Evolutionary conservation across 2,888 invertebrate genomes (phyloP).

Genomic region (Catocala sponsa): DNA sequence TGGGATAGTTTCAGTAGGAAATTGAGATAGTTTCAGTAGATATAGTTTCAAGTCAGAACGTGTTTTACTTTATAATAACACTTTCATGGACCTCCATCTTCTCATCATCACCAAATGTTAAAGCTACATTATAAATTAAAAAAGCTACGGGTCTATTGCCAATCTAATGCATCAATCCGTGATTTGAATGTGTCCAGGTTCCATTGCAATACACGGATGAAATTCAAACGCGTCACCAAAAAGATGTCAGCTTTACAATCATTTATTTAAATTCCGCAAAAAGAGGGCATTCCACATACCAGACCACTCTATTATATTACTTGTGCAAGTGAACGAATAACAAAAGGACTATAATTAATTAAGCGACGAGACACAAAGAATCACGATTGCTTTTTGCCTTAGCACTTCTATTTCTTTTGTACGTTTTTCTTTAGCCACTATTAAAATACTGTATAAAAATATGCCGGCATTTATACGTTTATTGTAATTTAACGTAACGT

Average conservation of each 20-base stretch:
- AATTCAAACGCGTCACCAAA: too few species aligned
- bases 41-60: too few species aligned
- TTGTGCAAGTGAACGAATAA: slow-evolving; percentile 27
- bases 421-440: slow-evolving; percentile 19
- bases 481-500: background rate
- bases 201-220: too few species aligned
- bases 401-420: slow-evolving; percentile 23
- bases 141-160: too few species aligned
- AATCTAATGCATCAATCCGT: too few species aligned
- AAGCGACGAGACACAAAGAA: slow-evolving; percentile 23
- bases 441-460: slow-evolving; percentile 21
- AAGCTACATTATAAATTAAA: too few species aligned
- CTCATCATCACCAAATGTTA: too few species aligned
- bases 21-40: too few species aligned
- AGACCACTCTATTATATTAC: slow-evolving; percentile 20
- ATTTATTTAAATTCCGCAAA: slow-evolving; percentile 1
- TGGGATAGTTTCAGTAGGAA: too few species aligned
- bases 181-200: too few species aligned
- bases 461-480: background rate
- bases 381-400: slow-evolving; percentile 13
- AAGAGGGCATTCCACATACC: slow-evolving; percentile 15
- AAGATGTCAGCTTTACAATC: background rate
- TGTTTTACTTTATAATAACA: too few species aligned
- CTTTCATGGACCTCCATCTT: too few species aligned
- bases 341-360: slow-evolving; percentile 41